Evolutionary conservation across 2,113 vertebrate genomes (phyloP).

Genomic region (Garra rufa): DNA sequence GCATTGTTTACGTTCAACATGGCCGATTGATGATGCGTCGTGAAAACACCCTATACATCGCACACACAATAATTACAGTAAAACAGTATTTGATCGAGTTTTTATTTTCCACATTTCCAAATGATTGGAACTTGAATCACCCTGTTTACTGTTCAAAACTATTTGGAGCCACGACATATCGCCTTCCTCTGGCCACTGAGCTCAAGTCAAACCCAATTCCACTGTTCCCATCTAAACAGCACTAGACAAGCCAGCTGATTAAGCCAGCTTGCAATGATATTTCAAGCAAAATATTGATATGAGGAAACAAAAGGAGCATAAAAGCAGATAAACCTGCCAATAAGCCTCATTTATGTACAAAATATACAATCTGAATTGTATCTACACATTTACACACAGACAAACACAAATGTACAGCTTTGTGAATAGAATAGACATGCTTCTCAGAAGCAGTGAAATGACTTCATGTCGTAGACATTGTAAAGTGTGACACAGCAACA

Average conservation of each 20-base stretch:
- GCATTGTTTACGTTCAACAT: too few species aligned
- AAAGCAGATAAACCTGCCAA: conserved; percentile 67
- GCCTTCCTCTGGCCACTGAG: conserved; percentile 22
- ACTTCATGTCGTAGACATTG: conserved; percentile 84
- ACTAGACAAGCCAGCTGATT: conserved; percentile 55
- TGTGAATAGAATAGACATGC: conserved; percentile 82
- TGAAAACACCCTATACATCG: too few species aligned
- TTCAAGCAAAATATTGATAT: conserved; percentile 74
- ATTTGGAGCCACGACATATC: conserved; percentile 48
- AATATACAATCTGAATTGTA: conserved; percentile 71
- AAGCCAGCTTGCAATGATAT: conserved; percentile 62
- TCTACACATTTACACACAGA: conserved; percentile 64
- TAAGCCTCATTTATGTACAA: conserved; percentile 76
- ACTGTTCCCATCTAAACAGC: conserved; percentile 52
- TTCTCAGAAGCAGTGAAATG: conserved; percentile 98
- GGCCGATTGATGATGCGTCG: too few species aligned
- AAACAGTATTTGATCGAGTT: neutral
- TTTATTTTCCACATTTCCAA: conserved; percentile 35
- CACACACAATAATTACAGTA: neutral
- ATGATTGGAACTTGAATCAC: neutral
- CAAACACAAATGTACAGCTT: conserved; percentile 67
- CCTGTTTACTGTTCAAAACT: neutral
- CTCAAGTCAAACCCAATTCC: conserved; percentile 63
- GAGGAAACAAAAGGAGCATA: conserved; percentile 65
- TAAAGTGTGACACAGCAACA: conserved; percentile 67